These are phyloP conservation scores for Heliconius hewitsoni DNA, from an alignment of 1,140 invertebrate species.

Conservation along the genomic window DNA sequence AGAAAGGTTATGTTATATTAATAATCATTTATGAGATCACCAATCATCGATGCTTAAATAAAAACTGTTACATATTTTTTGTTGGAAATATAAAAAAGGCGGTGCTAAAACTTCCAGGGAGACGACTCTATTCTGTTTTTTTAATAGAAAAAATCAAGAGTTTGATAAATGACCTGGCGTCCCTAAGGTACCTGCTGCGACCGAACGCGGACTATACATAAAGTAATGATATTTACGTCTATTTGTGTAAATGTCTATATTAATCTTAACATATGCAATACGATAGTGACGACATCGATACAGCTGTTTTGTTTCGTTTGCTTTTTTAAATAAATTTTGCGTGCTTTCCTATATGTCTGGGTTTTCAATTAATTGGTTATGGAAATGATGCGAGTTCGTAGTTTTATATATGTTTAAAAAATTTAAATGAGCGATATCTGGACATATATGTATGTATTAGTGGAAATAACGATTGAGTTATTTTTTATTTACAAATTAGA, in stretches of 20 bases:
- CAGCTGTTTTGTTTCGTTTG: constrained; percentile 49
- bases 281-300: constrained; percentile 17
- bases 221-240: constrained; percentile 50
- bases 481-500: not conserved
- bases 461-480: not conserved
- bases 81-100: constrained; percentile 42
- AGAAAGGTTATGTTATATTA: too few species aligned
- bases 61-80: constrained; percentile 28
- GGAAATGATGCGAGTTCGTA: not conserved
- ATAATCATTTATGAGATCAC: too few species aligned
- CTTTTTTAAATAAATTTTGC: constrained; percentile 40
- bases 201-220: constrained; percentile 4
- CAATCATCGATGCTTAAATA: not conserved
- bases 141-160: constrained; percentile 49
- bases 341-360: not conserved
- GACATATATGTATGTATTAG: not conserved
- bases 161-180: constrained; percentile 69
- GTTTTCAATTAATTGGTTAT: not conserved
- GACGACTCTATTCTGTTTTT: constrained; percentile 64
- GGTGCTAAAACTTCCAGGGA: constrained; percentile 50
- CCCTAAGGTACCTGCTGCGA: constrained; percentile 64
- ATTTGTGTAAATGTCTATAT: constrained; percentile 71
- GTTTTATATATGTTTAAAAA: not conserved
- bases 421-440: not conserved
- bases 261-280: constrained; percentile 55